Evolutionary conservation across 2,888 invertebrate species (phyloP).

Genomic region (Mythimna vitellina): DNA sequence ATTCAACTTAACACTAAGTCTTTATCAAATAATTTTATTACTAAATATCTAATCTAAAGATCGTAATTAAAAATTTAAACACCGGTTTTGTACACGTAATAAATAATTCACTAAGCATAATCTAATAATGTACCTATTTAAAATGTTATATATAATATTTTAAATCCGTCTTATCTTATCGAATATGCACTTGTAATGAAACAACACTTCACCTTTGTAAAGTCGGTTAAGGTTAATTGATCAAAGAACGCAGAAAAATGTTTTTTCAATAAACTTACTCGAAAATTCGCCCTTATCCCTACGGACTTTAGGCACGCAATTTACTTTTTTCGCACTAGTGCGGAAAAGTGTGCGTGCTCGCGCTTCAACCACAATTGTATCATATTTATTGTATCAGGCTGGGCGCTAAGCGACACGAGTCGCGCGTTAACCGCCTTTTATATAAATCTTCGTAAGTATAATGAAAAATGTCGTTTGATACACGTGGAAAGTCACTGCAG

Average conservation of each 20-base stretch:
- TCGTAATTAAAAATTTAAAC: conserved; percentile 32
- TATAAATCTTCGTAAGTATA: too few species aligned
- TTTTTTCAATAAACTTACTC: background rate
- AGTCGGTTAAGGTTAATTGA: conserved; percentile 62
- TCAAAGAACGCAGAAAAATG: conserved; percentile 23
- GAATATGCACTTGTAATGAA: conserved; percentile 46
- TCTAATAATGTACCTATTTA: conserved; percentile 14
- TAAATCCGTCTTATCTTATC: conserved; percentile 47
- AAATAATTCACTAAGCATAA: conserved; percentile 20
- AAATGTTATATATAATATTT: conserved; percentile 32
- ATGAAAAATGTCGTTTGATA: too few species aligned
- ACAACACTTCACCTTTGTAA: conserved; percentile 52
- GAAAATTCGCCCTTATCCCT: too few species aligned
- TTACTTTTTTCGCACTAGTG: too few species aligned
- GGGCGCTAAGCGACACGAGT: too few species aligned
- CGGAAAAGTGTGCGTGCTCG: too few species aligned
- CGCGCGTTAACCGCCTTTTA: too few species aligned
- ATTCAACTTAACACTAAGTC: background rate
- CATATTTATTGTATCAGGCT: too few species aligned
- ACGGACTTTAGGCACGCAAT: too few species aligned
- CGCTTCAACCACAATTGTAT: too few species aligned
- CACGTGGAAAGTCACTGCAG: too few species aligned
- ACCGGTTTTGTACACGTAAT: conserved; percentile 4
- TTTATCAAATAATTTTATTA: conserved; percentile 5
- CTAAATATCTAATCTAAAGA: conserved; percentile 29